A percentile compares a stretch with the other conserved stretches of the same genome.
phyloP scores from a whole-genome alignment of 2,113 vertebrate genomes.

The Salvelinus sp. region DNA sequence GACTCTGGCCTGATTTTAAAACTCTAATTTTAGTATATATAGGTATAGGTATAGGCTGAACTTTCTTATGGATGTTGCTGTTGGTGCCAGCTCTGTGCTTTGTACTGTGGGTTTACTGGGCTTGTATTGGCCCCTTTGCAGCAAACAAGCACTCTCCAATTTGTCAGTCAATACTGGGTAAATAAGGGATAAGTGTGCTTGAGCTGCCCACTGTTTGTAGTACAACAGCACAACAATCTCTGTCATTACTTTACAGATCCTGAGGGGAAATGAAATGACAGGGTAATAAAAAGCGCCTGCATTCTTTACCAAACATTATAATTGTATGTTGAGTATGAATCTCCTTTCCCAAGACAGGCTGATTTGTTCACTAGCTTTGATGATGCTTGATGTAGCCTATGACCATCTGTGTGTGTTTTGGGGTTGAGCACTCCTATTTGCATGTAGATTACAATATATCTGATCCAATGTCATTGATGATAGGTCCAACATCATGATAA shows the following conservation, averaged over 20 bases:
- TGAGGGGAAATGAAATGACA: no score
- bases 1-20: constrained; percentile 46
- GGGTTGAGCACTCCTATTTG: not conserved
- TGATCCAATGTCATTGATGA: not conserved
- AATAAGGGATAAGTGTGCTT: constrained; percentile 49
- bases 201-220: constrained; percentile 50
- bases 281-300: no score
- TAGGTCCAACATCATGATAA: not conserved
- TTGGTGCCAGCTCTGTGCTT: constrained; percentile 18
- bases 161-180: constrained; percentile 35
- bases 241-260: no score
- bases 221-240: constrained; percentile 31
- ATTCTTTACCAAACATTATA: not conserved
- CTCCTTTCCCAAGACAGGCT: not conserved
- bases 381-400: not conserved
- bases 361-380: not conserved
- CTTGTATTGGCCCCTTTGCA: constrained; percentile 24
- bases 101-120: constrained; percentile 32
- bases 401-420: not conserved
- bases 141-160: constrained; percentile 27
- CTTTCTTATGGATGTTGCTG: constrained; percentile 29
- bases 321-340: not conserved
- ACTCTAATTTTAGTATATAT: constrained; percentile 43
- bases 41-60: constrained; percentile 16
- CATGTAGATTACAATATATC: not conserved